Conservation (phyloP, 2,113 vertebrate genomes). For the Chaetorhynchus papuensis region DNA sequence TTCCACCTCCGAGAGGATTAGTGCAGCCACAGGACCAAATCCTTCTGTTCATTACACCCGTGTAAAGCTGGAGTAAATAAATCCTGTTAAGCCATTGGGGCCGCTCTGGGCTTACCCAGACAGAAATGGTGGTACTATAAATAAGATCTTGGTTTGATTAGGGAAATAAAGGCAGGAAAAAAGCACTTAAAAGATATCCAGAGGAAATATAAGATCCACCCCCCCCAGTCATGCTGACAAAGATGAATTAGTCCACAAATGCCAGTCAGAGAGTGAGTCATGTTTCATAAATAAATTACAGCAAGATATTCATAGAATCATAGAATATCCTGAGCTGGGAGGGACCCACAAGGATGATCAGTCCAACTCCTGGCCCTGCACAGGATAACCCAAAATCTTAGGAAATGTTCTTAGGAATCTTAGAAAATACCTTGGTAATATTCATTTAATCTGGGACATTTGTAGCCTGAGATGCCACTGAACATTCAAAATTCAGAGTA, state of each 20-base stretch:
- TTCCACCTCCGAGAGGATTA: neutral
- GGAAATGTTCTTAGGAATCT: neutral
- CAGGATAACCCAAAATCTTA: neutral
- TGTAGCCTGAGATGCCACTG: neutral
- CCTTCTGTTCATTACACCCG: neutral
- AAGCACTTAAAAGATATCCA: neutral
- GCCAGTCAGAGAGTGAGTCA: neutral
- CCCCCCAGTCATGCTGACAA: neutral
- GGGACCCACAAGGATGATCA: neutral
- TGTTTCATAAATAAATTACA: neutral
- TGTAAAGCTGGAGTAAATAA: neutral
- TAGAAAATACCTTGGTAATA: neutral
- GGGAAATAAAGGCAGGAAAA: constrained; percentile 10
- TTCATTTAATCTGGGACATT: neutral
- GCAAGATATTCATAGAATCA: neutral
- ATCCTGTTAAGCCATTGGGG: constrained; percentile 52
- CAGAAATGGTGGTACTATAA: constrained; percentile 17
- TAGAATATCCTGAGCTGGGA: neutral
- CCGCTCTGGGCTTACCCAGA: constrained; percentile 33
- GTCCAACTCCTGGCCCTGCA: neutral
- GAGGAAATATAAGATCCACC: neutral
- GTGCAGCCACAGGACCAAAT: neutral
- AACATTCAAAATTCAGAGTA: neutral
- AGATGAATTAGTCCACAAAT: neutral
- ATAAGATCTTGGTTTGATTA: constrained; percentile 5